These are phyloP conservation scores for Lordiphosa andalusiaca DNA, from an alignment of 2,888 invertebrate species.

Conservation along the genomic window DNA sequence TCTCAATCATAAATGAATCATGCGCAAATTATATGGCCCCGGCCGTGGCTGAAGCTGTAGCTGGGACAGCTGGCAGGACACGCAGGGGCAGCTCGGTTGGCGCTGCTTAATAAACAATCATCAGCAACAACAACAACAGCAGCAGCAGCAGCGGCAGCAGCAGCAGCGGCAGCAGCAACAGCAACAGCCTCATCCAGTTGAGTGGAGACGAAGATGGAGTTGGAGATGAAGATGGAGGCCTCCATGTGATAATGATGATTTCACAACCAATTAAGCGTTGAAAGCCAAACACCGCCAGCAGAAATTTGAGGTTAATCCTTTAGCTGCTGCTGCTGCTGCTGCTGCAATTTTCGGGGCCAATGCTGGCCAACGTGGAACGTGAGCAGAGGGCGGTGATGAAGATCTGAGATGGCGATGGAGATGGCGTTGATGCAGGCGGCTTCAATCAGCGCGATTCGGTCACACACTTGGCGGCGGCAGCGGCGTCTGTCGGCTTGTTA, in stretches of 20 bases:
- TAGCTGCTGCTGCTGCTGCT: conserved; percentile 69
- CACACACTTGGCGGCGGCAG: conserved; percentile 65
- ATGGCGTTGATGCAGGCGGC: conserved; percentile 75
- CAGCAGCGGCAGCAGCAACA: conserved; percentile 22
- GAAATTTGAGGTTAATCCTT: conserved; percentile 74
- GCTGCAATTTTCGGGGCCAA: conserved; percentile 69
- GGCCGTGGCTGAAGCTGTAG: conserved; percentile 18
- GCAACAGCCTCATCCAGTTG: conserved; percentile 17
- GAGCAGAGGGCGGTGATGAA: conserved; percentile 60
- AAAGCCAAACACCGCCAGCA: conserved; percentile 76
- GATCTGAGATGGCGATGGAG: conserved; percentile 49
- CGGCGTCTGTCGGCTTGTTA: conserved; percentile 41
- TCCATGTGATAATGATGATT: conserved; percentile 75
- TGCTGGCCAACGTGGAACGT: conserved; percentile 46
- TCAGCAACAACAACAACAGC: conserved; percentile 60
- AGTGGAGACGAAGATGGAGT: conserved; percentile 5
- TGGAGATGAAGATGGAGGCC: conserved; percentile 18
- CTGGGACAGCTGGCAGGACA: conserved; percentile 38
- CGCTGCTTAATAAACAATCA: conserved; percentile 76
- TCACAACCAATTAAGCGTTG: conserved; percentile 76
- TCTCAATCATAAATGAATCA: conserved; percentile 74
- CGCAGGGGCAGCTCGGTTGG: conserved; percentile 36
- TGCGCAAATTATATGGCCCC: conserved; percentile 70
- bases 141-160: conserved; percentile 51
- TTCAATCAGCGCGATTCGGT: conserved; percentile 69